Conservation (phyloP, 1,140 invertebrate species). For the Nephila pilipes region DNA sequence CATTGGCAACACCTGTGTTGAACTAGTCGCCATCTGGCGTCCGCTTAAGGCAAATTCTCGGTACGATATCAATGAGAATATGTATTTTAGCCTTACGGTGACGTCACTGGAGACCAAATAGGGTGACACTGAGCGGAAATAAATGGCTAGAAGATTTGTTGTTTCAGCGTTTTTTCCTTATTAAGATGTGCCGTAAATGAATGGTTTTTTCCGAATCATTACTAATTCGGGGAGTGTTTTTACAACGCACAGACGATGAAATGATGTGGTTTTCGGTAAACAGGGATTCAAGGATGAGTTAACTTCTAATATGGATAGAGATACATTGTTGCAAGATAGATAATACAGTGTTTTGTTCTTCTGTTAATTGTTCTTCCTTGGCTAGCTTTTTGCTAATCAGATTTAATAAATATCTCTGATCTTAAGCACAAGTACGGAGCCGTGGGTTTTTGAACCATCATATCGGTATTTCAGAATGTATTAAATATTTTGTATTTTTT, state of each 20-base stretch:
- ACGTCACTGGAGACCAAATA: constrained; percentile 25
- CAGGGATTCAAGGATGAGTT: no score
- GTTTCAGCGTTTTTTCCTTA: constrained; percentile 49
- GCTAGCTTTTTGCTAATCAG: no score
- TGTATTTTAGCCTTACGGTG: constrained; percentile 36
- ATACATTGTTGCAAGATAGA: no score
- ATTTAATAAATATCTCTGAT: no score
- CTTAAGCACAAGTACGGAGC: no score
- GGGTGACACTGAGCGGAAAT: not conserved
- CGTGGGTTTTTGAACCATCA: no score
- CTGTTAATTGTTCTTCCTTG: no score
- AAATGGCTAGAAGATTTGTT: constrained; percentile 14
- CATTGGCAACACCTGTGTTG: constrained; percentile 62
- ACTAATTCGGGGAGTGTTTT: not conserved
- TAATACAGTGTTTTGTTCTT: no score
- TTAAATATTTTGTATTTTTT: no score
- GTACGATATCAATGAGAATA: constrained; percentile 51
- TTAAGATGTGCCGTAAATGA: constrained; percentile 11
- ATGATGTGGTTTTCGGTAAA: not conserved
- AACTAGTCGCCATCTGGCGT: constrained; percentile 32
- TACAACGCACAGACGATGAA: not conserved
- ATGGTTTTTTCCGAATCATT: not conserved
- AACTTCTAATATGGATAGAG: no score
- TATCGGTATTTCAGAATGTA: no score
- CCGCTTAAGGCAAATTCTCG: constrained; percentile 44